Conservation (phyloP, 2,888 invertebrate genomes). For the Temnothorax rugatulus region DNA sequence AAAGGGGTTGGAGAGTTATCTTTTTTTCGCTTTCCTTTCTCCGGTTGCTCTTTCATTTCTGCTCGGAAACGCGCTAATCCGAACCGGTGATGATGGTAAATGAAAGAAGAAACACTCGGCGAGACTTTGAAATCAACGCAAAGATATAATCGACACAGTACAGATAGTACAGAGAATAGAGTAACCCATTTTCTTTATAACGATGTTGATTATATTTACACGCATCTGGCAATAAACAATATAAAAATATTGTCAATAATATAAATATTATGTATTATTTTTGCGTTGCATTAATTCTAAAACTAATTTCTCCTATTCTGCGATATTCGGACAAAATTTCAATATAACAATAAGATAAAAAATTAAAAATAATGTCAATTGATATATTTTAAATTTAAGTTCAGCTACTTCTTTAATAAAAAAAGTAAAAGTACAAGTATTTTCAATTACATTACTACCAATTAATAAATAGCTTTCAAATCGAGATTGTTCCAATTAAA, state of each 20-base stretch:
- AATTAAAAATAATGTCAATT: neutral
- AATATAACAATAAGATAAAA: neutral
- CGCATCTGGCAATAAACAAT: neutral
- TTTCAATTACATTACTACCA: neutral
- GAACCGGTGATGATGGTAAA: slow-evolving; percentile 28
- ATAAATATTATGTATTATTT: neutral
- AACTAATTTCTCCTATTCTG: neutral
- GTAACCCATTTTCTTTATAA: neutral
- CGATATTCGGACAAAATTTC: neutral
- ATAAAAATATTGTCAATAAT: neutral
- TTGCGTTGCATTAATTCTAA: neutral
- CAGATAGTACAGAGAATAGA: neutral
- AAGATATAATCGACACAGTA: neutral
- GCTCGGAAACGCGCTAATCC: slow-evolving; percentile 34
- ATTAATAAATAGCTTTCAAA: neutral
- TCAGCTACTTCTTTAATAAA: neutral
- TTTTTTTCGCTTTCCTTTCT: slow-evolving; percentile 19
- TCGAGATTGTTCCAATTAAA: neutral
- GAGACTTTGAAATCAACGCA: slow-evolving; percentile 28
- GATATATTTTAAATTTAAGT: neutral
- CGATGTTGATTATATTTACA: neutral
- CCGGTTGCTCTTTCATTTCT: slow-evolving; percentile 47
- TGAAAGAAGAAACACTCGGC: slow-evolving; percentile 25
- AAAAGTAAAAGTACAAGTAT: neutral
- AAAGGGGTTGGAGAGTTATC: neutral